These are phyloP conservation scores for Penaeus chinensis DNA, from an alignment of 1,140 invertebrate genomes.

Conservation along the genomic window DNA sequence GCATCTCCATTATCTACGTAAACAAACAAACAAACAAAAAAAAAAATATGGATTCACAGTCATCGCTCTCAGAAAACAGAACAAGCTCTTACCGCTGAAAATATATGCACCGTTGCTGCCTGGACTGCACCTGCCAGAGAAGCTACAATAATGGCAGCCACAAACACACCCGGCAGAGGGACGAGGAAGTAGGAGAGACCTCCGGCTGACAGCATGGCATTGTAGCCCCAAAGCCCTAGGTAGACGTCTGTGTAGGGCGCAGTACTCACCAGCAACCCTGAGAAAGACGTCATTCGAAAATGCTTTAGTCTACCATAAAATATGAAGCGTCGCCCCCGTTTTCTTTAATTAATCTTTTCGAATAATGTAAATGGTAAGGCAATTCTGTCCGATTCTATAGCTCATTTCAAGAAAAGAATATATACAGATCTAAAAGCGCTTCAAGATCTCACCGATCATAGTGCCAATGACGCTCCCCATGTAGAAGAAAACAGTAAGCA, in stretches of 20 bases:
- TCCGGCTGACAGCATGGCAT: conserved; percentile 50
- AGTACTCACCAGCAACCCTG: conserved; percentile 44
- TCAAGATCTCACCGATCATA: conserved; percentile 31
- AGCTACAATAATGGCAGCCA: conserved; percentile 42
- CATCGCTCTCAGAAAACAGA: background rate
- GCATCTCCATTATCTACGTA: background rate
- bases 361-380: no score
- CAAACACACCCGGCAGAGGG: conserved; percentile 5
- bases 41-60: background rate
- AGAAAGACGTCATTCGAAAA: no score
- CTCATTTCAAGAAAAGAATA: background rate
- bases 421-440: background rate
- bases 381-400: no score
- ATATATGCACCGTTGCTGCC: conserved; percentile 52
- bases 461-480: conserved; percentile 55
- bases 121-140: conserved; percentile 32
- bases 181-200: conserved; percentile 51
- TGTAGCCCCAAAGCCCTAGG: conserved; percentile 59
- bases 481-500: conserved; percentile 52
- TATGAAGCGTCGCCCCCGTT: no score
- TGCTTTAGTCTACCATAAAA: no score
- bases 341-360: no score
- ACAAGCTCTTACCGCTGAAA: conserved; percentile 19
- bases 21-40: background rate
- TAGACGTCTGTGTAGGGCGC: conserved; percentile 51